Evolutionary conservation across 2,113 vertebrate genomes (phyloP).

Genomic region (Pseudorectes ferrugineus): DNA sequence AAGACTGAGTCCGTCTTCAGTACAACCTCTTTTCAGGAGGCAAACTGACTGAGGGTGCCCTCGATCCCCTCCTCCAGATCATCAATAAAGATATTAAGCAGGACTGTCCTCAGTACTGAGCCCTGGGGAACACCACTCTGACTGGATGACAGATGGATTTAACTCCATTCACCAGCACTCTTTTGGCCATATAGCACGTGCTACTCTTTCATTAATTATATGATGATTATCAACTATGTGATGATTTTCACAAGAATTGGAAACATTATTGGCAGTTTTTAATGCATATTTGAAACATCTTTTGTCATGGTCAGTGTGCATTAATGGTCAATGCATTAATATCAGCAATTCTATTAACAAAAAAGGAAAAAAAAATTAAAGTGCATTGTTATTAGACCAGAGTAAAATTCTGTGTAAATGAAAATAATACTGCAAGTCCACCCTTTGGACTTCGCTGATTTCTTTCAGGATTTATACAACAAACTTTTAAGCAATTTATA

Average conservation of each 20-base stretch:
- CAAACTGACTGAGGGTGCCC: background rate
- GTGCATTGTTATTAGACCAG: background rate
- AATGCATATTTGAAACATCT: background rate
- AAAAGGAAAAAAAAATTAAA: background rate
- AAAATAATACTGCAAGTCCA: background rate
- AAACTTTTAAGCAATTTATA: background rate
- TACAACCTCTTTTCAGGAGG: background rate
- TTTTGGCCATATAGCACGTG: background rate
- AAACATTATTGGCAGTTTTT: background rate
- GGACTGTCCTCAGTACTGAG: background rate
- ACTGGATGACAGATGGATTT: accelerated
- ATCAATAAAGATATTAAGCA: background rate
- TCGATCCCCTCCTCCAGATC: background rate
- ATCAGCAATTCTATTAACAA: background rate
- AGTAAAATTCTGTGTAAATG: background rate
- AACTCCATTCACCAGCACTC: background rate
- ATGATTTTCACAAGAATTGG: background rate
- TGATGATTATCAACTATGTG: background rate
- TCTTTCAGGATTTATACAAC: background rate
- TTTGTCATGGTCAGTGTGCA: background rate
- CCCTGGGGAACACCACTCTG: background rate
- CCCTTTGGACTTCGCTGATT: background rate
- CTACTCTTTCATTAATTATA: background rate
- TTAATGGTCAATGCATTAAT: background rate
- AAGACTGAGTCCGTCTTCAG: accelerated